phyloP scores from a whole-genome alignment of 2,113 vertebrate genomes.

The Vombatus ursinus region DNA sequence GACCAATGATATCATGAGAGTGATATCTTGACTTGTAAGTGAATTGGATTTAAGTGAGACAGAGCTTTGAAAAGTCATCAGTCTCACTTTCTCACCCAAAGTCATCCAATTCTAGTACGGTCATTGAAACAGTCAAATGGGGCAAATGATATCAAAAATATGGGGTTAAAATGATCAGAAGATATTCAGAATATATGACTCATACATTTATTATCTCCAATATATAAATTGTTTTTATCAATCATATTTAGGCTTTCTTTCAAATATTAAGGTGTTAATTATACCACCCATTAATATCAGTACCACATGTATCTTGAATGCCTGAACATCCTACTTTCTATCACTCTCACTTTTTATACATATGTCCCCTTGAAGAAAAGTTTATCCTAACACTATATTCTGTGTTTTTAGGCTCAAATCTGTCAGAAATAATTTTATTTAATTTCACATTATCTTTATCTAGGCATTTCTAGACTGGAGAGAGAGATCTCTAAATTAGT shows the following conservation, averaged over 20 bases:
- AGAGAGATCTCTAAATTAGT: not conserved
- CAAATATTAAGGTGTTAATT: not conserved
- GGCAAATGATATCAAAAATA: too few relatives aligned
- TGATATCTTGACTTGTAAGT: too few relatives aligned
- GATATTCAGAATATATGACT: not conserved
- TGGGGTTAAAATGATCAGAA: not conserved
- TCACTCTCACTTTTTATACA: not conserved
- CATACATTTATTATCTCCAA: not conserved
- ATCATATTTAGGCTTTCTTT: not conserved
- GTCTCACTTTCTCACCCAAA: too few relatives aligned
- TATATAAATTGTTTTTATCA: not conserved
- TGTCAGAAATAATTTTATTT: not conserved
- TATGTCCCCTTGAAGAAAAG: not conserved
- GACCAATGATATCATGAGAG: too few relatives aligned
- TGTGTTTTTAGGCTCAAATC: not conserved
- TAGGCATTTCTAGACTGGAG: not conserved
- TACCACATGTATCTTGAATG: not conserved
- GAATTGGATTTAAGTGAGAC: too few relatives aligned
- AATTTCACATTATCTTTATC: not conserved
- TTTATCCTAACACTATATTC: not conserved
- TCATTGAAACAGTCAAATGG: not conserved
- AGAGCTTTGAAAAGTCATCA: too few relatives aligned
- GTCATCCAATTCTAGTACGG: too few relatives aligned
- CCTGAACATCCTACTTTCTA: not conserved
- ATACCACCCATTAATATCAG: not conserved